Evolutionary conservation across 2,113 vertebrate species (phyloP).

Genomic region (Microcebus jonahi): DNA sequence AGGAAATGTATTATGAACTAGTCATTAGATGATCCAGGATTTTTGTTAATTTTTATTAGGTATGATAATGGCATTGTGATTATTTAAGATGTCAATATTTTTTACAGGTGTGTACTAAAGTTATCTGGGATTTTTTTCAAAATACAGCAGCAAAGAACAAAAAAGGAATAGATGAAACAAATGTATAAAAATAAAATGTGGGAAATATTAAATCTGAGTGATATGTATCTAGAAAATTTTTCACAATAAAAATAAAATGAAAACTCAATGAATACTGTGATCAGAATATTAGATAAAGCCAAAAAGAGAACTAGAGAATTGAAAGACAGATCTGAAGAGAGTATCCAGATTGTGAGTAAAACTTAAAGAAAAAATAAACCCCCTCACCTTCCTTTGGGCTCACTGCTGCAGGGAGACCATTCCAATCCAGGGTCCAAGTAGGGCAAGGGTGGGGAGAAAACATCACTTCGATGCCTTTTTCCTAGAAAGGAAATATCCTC

Average conservation of each 20-base stretch:
- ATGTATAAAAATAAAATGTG: neutral
- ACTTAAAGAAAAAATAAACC: neutral
- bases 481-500: conserved; percentile 80
- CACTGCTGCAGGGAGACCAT: conserved; percentile 90
- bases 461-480: conserved; percentile 91
- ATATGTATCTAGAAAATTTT: neutral
- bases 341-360: neutral
- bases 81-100: conserved; percentile 27
- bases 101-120: neutral
- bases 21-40: neutral
- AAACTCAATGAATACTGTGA: neutral
- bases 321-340: neutral
- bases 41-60: conserved; percentile 40
- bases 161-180: neutral
- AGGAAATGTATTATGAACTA: neutral
- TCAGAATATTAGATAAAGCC: neutral
- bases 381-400: conserved; percentile 94
- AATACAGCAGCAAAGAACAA: neutral
- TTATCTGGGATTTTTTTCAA: conserved; percentile 14
- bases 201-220: conserved; percentile 15
- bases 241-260: conserved; percentile 46
- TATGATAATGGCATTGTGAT: neutral
- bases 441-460: conserved; percentile 93
- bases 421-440: conserved; percentile 92
- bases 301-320: conserved; percentile 7